phyloP scores from a whole-genome alignment of 2,888 invertebrate species.

The Listrodromus nycthemerus region DNA sequence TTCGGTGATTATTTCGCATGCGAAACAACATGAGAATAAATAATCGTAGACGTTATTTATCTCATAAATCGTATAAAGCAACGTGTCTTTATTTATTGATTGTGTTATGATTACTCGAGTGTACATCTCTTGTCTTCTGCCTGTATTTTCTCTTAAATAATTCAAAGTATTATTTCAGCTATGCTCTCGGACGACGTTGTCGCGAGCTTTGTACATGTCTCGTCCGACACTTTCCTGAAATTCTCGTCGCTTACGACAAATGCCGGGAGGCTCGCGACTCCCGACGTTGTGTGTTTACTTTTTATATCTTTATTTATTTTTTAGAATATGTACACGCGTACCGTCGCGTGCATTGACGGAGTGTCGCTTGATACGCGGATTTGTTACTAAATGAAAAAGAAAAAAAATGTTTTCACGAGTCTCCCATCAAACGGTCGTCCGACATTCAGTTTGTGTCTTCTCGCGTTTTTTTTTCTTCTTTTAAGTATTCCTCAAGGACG shows the following conservation, averaged over 20 bases:
- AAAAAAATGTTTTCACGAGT: not conserved
- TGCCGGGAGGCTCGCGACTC: conserved; percentile 13
- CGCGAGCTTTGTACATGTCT: conserved; percentile 62
- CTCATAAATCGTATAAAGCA: conserved; percentile 62
- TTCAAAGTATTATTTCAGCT: conserved; percentile 22
- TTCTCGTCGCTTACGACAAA: conserved; percentile 27
- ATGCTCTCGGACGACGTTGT: not conserved
- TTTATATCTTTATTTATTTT: conserved; percentile 31
- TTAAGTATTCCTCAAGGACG: conserved; percentile 22
- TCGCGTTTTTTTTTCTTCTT: not conserved
- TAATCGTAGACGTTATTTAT: conserved; percentile 7
- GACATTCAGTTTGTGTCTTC: conserved; percentile 25
- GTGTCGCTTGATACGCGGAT: conserved; percentile 42
- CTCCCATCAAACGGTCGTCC: not conserved
- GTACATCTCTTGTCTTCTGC: conserved; percentile 48
- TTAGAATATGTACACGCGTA: conserved; percentile 60
- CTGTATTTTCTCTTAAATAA: conserved; percentile 13
- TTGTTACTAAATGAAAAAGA: conserved; percentile 33
- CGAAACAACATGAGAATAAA: not conserved
- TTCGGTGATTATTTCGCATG: no score
- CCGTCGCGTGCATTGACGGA: conserved; percentile 48
- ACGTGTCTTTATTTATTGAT: conserved; percentile 51
- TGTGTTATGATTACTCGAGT: conserved; percentile 60
- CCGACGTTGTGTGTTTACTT: conserved; percentile 27
- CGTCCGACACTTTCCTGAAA: conserved; percentile 51